Percentiles rank a stretch among this genome's conserved stretches.
phyloP scores from a whole-genome alignment of 1,140 invertebrate genomes.

The Ceratina japonica region DNA sequence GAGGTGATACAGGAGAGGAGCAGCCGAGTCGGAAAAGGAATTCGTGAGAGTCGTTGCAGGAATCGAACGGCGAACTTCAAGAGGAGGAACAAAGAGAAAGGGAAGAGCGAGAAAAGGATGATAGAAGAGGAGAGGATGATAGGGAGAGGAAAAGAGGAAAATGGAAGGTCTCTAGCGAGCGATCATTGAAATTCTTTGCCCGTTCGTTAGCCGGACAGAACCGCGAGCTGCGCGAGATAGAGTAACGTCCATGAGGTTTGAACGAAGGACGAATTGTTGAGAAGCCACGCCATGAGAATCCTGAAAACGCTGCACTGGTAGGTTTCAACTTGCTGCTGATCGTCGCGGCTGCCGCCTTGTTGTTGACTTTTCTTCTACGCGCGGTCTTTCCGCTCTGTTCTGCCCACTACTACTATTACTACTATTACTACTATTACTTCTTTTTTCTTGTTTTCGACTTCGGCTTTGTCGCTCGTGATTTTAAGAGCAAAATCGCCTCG shows the following conservation, averaged over 20 bases:
- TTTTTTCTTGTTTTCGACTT: background rate
- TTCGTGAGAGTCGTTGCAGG: background rate
- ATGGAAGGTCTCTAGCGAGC: conserved; percentile 38
- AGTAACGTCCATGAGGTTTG: conserved; percentile 63
- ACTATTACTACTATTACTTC: too few species aligned
- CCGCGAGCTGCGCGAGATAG: conserved; percentile 61
- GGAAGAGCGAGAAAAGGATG: background rate
- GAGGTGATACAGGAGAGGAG: conserved; percentile 14
- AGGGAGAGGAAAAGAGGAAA: conserved; percentile 22
- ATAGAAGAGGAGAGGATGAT: conserved; percentile 2
- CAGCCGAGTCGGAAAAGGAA: background rate
- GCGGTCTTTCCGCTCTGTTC: background rate
- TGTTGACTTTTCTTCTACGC: background rate
- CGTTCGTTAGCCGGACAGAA: conserved; percentile 53
- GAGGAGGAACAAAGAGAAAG: background rate
- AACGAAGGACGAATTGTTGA: conserved; percentile 63
- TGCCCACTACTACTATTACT: background rate
- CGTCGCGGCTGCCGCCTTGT: too few species aligned
- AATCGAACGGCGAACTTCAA: background rate
- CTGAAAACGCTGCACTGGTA: conserved; percentile 79
- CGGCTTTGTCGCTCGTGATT: background rate
- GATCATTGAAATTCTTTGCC: conserved; percentile 65
- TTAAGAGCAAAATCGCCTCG: too few species aligned
- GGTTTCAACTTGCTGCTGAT: conserved; percentile 51
- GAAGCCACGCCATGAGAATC: conserved; percentile 78